Base-by-base conservation (phyloP, 2,888 invertebrate species). In the Nyleta sp. region DNA sequence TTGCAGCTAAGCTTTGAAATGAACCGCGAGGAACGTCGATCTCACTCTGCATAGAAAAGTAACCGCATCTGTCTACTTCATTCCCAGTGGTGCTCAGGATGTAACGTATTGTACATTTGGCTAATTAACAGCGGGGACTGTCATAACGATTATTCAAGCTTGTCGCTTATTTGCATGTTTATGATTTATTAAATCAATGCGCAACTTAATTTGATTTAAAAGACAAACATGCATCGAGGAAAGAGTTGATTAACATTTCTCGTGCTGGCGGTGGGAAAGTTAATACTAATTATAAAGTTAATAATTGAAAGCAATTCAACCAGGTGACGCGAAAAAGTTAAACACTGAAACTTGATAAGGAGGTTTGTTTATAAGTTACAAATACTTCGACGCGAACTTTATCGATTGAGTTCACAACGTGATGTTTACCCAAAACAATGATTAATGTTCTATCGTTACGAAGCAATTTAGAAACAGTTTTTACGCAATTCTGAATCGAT, bases 1-100 rank as follows among this genome's bases (percentile, higher is more conserved):
- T 42, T 55, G 20, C 44, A 46, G 22, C 48, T 52, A 55, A 28
- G 60, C 71, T 73, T 64, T 73, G 64, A 73, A 59, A 73, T 57
- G 38, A 57, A 64, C 73, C 52, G 50, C 59, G 22, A 35, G 13
- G 35, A 62, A 57, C 44, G 48, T 13, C 53, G 40, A 53, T 46
- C 55, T 46, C 18, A 11, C 44, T 38, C 28, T 15, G 46, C 71
- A 35, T 53, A 53, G 62, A 55, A 62, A 62, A 46, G 53, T 55
- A 62, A 53, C 46, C 60, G 31, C 60, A 38, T 71, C 35, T 62
- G 60, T 71, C 72, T 55, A 44, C 72, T 40, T 48, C 48, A 38
- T 11, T 55, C 46, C 17, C 60, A 60, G 40, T 46, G 60, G 53
- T 64, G 18, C 62, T 72, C 53, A 59, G 7, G 28, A 11, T 13